A percentile compares a stretch with the other conserved stretches of the same genome.
phyloP scores from a whole-genome alignment of 2,888 invertebrate species.

The Blera fallax region DNA sequence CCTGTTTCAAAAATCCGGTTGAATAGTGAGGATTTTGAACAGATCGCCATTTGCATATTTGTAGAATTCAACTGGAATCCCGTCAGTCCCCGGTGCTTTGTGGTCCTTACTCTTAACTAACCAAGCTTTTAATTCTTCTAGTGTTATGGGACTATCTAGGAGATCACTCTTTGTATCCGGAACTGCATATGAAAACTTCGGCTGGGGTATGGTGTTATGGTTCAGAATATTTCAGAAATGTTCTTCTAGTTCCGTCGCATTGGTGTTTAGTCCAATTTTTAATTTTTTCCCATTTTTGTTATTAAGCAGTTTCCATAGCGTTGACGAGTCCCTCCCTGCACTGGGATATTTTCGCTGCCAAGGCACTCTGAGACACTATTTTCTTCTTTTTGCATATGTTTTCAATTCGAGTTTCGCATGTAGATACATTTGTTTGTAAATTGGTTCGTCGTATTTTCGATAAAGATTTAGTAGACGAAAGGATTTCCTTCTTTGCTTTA shows the following conservation, averaged over 20 bases:
- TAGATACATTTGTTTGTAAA: background rate
- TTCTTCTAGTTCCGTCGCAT: background rate
- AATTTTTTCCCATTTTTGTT: background rate
- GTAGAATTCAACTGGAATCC: slow-evolving; percentile 3
- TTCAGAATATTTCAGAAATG: background rate
- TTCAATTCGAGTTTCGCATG: too few species aligned
- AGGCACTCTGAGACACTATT: background rate
- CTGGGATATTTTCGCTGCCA: slow-evolving; percentile 4
- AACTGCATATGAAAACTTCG: background rate
- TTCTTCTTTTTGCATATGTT: background rate
- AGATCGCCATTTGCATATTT: background rate
- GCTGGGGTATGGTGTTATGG: background rate
- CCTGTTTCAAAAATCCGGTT: background rate
- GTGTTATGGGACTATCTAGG: background rate
- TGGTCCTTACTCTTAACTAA: background rate
- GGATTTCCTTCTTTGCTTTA: background rate
- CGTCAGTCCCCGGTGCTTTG: background rate
- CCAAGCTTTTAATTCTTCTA: background rate
- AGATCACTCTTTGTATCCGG: too few species aligned
- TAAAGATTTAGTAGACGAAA: too few species aligned
- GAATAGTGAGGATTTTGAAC: background rate
- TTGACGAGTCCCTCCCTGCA: background rate
- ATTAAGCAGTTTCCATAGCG: background rate
- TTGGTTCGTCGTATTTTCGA: slow-evolving; percentile 5
- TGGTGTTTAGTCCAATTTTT: background rate